A percentile compares a stretch with the other conserved stretches of the same genome.
Conservation (phyloP, 2,113 vertebrate species). For the Acanthochromis polyacanthus region DNA sequence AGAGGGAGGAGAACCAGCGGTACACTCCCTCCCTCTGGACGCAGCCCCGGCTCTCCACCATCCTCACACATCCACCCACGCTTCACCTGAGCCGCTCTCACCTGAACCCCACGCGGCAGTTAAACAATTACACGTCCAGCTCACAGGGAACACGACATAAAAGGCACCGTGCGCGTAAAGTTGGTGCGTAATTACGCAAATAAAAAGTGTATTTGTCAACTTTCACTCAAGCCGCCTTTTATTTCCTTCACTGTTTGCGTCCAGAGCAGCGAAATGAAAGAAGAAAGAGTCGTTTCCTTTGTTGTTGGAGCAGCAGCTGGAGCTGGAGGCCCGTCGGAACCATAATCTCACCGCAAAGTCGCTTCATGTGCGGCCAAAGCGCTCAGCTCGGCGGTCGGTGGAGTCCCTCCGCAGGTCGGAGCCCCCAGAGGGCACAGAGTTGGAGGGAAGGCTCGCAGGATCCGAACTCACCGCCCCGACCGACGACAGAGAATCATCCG, state of each 20-base stretch:
- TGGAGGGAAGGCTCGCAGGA: neutral
- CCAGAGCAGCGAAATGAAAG: neutral
- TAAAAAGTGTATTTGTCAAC: constrained; percentile 29
- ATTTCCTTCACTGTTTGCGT: neutral
- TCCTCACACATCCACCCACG: constrained; percentile 69
- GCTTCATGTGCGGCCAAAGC: neutral
- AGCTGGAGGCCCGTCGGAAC: constrained; percentile 25
- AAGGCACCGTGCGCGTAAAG: neutral
- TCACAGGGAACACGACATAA: constrained; percentile 28
- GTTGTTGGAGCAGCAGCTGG: constrained; percentile 10
- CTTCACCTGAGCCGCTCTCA: neutral
- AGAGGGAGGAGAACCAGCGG: constrained; percentile 96
- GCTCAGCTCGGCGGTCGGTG: constrained; percentile 22
- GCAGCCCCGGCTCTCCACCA: constrained; percentile 94
- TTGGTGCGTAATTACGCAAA: constrained; percentile 54
- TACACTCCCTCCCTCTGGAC: constrained; percentile 96
- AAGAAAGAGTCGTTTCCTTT: constrained; percentile 21
- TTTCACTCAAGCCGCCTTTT: neutral
- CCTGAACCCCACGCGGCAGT: neutral
- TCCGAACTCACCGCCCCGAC: constrained; percentile 36
- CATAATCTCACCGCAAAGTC: constrained; percentile 25
- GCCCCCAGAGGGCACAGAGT: constrained; percentile 28
- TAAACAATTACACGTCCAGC: constrained; percentile 13
- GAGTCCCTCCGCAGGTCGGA: constrained; percentile 63
- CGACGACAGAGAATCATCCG: constrained; percentile 24